Base-by-base conservation (phyloP, 2,888 invertebrate species). In the Macroteleia sp. region DNA sequence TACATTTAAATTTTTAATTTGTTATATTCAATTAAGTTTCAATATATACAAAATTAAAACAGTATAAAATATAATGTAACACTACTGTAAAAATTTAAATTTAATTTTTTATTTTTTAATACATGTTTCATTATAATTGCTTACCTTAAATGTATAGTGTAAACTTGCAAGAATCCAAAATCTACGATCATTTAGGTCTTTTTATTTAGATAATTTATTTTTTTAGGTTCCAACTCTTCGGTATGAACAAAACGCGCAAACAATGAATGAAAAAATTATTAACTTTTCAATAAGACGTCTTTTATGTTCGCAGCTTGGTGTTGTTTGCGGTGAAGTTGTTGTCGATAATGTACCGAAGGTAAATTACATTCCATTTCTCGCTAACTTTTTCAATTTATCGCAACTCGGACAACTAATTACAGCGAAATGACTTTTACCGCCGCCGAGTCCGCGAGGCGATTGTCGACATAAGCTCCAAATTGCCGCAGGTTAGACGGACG, bases 341-440 rank as follows among this genome's bases (percentile, higher is more conserved):
- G 75, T 67, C 74, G 73, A 80, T 71, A 77, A 75, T 80, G 74
- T 71, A 75, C 54, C 69, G 67, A 64, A 64, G 73, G 62, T 87
- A 86, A 88, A 89, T 89, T 86, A 87, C 87, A 85, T 88, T 86
- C 88, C 88, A 86, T 89, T 89, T 88, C 88, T 87, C 88, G 87
- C 87, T 83, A 88, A 88, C 88, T 89, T 89, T 88, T 88, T 89
- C 88, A 89, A 88, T 89, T 89, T 89, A 88, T 89, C 87, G 85
- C 88, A n/a, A n/a, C n/a, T 88, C 84, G 85, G 81, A 80, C 85
- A 87, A 87, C 88, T 89, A 89, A 89, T 89, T 89, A 89, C 87
- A 82, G 80, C 83, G 86, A 86, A 89, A 88, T 87, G 88, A 88
- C 87, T 88, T 88, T 87, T 85, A 82, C 87, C 79, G 48, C 14